phyloP scores from a whole-genome alignment of 2,888 invertebrate species.

The Meliscaeva auricollis region DNA sequence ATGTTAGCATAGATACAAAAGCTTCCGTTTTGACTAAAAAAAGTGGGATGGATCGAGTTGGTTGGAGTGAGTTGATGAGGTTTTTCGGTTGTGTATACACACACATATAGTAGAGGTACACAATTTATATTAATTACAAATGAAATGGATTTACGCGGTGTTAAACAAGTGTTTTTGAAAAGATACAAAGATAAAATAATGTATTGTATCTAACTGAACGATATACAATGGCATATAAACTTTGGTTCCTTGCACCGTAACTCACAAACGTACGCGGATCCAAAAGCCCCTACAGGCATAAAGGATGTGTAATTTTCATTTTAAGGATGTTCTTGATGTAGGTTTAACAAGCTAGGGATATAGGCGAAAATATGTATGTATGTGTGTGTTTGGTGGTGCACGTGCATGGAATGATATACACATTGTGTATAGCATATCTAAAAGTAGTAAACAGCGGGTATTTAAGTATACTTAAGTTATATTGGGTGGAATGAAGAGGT shows the following conservation, averaged over 20 bases:
- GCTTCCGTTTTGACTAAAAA: background rate
- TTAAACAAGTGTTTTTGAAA: constrained; percentile 70
- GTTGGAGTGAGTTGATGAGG: background rate
- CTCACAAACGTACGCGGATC: background rate
- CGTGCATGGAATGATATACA: background rate
- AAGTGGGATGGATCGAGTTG: background rate
- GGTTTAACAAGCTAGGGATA: constrained; percentile 57
- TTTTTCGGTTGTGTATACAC: no score
- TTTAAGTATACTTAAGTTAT: constrained; percentile 32
- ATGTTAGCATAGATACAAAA: constrained; percentile 7
- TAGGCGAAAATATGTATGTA: no score
- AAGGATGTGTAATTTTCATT: constrained; percentile 66
- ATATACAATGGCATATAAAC: constrained; percentile 4
- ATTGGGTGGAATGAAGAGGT: constrained; percentile 58
- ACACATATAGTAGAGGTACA: background rate
- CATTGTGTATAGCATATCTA: no score
- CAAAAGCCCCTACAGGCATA: background rate
- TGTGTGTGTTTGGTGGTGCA: background rate
- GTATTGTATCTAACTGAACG: background rate
- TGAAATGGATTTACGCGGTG: constrained; percentile 75
- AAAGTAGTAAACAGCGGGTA: no score
- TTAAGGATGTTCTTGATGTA: constrained; percentile 59
- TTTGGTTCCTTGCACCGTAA: background rate
- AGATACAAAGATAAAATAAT: constrained; percentile 46
- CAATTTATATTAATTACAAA: constrained; percentile 75